Percentiles rank a stretch among this genome's conserved stretches.
Conservation (phyloP, 1,140 invertebrate genomes). For the Nasonia giraulti region DNA sequence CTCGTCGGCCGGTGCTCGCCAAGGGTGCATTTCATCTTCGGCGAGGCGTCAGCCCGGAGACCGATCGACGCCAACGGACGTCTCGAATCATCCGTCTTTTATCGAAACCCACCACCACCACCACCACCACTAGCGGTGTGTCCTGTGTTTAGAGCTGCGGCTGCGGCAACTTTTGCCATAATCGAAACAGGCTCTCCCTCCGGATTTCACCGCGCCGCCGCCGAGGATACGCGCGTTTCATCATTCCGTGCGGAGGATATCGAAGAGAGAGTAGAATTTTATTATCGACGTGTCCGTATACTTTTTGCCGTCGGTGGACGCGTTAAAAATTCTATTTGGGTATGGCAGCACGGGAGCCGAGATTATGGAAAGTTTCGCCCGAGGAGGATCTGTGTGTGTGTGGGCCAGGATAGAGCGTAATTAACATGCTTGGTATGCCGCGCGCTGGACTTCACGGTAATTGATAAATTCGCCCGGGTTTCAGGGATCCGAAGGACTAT, state of each 20-base stretch:
- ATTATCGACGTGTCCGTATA: constrained; percentile 15
- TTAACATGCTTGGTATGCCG: background rate
- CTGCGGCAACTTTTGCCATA: constrained; percentile 55
- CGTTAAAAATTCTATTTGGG: constrained; percentile 13
- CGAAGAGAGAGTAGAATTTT: constrained; percentile 22
- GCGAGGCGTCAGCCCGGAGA: constrained; percentile 69
- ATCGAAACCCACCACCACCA: constrained; percentile 59
- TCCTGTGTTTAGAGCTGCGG: constrained; percentile 23
- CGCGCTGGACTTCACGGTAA: background rate
- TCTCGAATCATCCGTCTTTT: constrained; percentile 70
- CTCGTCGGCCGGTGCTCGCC: constrained; percentile 58
- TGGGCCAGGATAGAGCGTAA: background rate
- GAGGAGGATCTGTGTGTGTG: background rate
- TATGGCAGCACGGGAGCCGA: background rate
- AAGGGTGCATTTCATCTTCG: constrained; percentile 74
- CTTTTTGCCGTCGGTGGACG: background rate
- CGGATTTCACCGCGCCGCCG: constrained; percentile 10
- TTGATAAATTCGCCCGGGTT: background rate
- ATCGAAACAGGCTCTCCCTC: constrained; percentile 40
- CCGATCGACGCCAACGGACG: constrained; percentile 68
- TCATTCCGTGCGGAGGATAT: background rate
- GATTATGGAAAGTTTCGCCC: background rate
- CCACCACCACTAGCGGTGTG: background rate
- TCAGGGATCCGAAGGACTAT: background rate
- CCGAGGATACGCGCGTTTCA: constrained; percentile 25